Evolutionary conservation across 2,113 vertebrate species (phyloP).

Genomic region (Ceyx margarethae): DNA sequence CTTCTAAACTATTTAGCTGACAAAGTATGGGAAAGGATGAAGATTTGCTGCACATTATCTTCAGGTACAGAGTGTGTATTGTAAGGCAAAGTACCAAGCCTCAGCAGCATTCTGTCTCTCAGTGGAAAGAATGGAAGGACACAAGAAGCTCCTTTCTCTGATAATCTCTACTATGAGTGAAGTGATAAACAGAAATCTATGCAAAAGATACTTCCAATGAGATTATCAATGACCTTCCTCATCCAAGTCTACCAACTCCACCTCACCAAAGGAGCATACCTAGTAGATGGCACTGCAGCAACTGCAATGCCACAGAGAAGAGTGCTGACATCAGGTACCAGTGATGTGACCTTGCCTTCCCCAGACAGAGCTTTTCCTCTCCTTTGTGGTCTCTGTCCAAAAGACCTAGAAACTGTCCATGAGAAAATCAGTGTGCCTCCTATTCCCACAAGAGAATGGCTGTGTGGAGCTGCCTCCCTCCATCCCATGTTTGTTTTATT

Average conservation of each 20-base stretch:
- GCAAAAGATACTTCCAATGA: not conserved
- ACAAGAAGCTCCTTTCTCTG: not conserved
- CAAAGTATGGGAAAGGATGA: not conserved
- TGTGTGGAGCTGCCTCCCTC: not conserved
- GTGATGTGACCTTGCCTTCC: not conserved
- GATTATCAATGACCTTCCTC: not conserved
- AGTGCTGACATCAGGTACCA: not conserved
- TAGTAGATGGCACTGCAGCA: not conserved
- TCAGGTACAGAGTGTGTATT: not conserved
- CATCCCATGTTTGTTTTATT: slow-evolving; percentile 13
- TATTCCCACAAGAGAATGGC: not conserved
- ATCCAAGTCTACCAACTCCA: not conserved
- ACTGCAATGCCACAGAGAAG: not conserved
- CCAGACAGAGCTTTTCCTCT: not conserved
- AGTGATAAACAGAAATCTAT: not conserved
- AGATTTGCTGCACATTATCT: not conserved
- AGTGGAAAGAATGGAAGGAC: not conserved
- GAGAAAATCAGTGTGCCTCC: not conserved
- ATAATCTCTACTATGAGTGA: not conserved
- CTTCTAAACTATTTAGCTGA: not conserved
- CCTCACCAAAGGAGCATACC: not conserved
- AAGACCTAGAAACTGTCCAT: not conserved
- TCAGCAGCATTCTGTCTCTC: not conserved
- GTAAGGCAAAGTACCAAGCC: not conserved
- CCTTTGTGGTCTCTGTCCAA: not conserved